Evolutionary conservation across 2,888 invertebrate genomes (phyloP), one percentile per base, ranked within the genome.

Genomic region (Phalangium opilio): DNA sequence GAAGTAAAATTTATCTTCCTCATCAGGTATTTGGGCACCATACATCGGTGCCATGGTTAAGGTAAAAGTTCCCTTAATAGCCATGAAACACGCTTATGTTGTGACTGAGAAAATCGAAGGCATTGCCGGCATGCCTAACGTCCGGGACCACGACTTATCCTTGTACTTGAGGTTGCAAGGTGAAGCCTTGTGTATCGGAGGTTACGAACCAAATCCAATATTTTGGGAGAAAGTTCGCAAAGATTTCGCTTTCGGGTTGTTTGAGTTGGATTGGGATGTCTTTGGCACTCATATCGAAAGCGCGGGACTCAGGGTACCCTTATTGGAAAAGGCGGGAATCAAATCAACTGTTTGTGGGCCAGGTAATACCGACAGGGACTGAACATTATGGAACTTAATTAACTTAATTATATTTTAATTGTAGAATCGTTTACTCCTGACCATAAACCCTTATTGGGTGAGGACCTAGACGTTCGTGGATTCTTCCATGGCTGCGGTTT

Each of bases 81-180:
- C 86, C 0, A 83, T 89, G 75, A 84, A 84, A 60, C 90, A 91
- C 63, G 79, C 89, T 0, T 91, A 89, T 61, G 78, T 90, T 4
- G 76, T 89, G 0, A 81, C 82, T 1, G 84, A 87, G 51, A 71
- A 75, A 0, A 79, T 89, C 12, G 75, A 80, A 0, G 83, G 80
- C 54, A 73, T 82, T 71, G 78, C 47, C 77, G 78, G 41, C 66
- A 79, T 64, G 50, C 89, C 90, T 0, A 89, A 89, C 63, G 72
- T 89, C 12, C 70, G 89, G 36, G 89, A 89, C 65, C 86, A 87
- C 59, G 90, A 91, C 62, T 76, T 76, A 7, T 79, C 77, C 15
- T 70, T 86, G 18, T 90, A 89, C 62, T 77, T 89, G 55, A 77
- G 83, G 59, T 75, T 85, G 2, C 84, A 85, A 60, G 86, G 86